Conservation (phyloP, 2,888 invertebrate genomes). For the Morpho helenor region DNA sequence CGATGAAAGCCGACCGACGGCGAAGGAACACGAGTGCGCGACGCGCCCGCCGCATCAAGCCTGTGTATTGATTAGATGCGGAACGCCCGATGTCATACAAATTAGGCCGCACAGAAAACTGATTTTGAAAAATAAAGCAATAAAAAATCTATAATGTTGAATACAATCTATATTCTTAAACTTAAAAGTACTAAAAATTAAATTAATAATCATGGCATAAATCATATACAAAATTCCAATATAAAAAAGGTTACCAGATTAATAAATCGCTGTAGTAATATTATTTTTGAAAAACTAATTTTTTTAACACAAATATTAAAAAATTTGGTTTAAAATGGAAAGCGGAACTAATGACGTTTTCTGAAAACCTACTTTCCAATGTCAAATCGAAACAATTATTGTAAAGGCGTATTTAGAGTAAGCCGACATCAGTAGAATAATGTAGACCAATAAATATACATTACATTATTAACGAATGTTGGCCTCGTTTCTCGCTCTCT, state of each 20-base stretch:
- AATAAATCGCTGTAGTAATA: too few species aligned
- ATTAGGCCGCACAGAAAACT: slow-evolving; percentile 75
- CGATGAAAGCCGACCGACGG: slow-evolving; percentile 49
- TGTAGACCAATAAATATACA: slow-evolving; percentile 76
- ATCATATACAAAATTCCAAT: too few species aligned
- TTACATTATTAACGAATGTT: slow-evolving; percentile 79
- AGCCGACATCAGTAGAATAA: slow-evolving; percentile 62
- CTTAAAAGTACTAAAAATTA: slow-evolving; percentile 1
- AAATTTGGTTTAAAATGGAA: too few species aligned
- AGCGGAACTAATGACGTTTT: too few species aligned
- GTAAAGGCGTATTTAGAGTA: slow-evolving; percentile 57
- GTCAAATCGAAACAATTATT: slow-evolving; percentile 38
- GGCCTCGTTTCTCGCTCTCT: slow-evolving; percentile 77
- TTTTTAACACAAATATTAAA: too few species aligned
- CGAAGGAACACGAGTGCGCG: slow-evolving; percentile 52
- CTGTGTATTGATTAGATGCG: slow-evolving; percentile 79
- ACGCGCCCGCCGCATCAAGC: slow-evolving; percentile 65
- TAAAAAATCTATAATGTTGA: neutral
- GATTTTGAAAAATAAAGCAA: slow-evolving; percentile 41
- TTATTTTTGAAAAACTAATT: too few species aligned
- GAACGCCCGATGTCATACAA: slow-evolving; percentile 77
- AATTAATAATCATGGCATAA: too few species aligned
- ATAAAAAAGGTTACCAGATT: too few species aligned
- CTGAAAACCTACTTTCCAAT: slow-evolving; percentile 6
- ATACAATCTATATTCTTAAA: neutral